Conservation (phyloP, 2,797 vertebrate species). For the Molossus alvarezi region DNA sequence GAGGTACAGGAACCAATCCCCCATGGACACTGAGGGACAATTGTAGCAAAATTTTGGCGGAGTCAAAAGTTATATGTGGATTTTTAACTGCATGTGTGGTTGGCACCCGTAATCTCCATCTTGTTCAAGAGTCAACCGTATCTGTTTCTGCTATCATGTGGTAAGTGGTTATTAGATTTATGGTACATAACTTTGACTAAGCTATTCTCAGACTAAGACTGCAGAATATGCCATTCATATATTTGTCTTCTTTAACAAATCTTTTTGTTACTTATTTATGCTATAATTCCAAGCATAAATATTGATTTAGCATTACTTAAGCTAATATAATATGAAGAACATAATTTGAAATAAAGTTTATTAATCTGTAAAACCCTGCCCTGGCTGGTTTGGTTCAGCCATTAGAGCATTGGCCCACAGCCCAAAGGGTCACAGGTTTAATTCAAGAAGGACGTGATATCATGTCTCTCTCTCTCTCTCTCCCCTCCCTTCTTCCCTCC, state of each 20-base stretch:
- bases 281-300: neutral
- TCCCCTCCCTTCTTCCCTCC: no score
- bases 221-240: neutral
- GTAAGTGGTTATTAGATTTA: conserved; percentile 15
- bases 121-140: neutral
- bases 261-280: neutral
- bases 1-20: neutral
- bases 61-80: neutral
- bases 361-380: neutral
- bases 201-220: neutral
- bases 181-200: neutral
- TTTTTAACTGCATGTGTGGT: neutral
- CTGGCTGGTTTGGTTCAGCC: no score
- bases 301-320: conserved; percentile 9
- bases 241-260: neutral
- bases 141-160: neutral
- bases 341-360: conserved; percentile 33
- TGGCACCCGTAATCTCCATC: neutral
- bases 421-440: no score
- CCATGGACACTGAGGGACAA: neutral
- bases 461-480: no score
- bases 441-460: no score
- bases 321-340: conserved; percentile 25
- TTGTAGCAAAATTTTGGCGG: neutral
- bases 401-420: no score